Percentiles rank a stretch among this genome's conserved stretches.
Conservation (phyloP, 2,797 vertebrate genomes). For the Rhinoraja longicauda region DNA sequence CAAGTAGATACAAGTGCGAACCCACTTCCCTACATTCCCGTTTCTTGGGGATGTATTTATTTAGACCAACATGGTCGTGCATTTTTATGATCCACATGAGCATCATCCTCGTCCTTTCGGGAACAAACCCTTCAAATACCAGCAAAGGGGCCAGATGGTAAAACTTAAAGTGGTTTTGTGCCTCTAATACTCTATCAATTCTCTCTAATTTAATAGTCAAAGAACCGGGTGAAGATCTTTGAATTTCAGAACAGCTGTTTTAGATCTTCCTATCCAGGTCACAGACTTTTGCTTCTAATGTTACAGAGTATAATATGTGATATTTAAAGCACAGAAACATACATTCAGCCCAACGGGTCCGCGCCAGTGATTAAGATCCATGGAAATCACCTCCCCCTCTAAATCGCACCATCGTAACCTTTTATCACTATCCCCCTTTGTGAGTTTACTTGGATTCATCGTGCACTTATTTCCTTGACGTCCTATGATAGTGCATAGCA, state of each 20-base stretch:
- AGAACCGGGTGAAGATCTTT: not conserved
- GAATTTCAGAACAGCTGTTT: slow-evolving; percentile 1
- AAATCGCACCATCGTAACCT: not conserved
- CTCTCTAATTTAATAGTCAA: not conserved
- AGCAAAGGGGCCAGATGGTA: slow-evolving; percentile 10
- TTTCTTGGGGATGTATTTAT: too few species aligned
- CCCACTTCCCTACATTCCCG: too few species aligned
- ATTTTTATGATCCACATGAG: not conserved
- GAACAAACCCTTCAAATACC: not conserved
- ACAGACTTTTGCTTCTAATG: not conserved
- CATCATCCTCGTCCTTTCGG: not conserved
- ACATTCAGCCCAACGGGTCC: not conserved
- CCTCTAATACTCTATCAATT: not conserved
- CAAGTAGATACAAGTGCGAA: too few species aligned
- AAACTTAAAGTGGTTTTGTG: not conserved
- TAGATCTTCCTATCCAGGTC: not conserved
- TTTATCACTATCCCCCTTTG: not conserved
- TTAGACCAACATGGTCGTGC: not conserved
- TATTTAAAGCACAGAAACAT: not conserved
- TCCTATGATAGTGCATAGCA: not conserved
- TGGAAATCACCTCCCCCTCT: not conserved
- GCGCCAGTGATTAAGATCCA: not conserved
- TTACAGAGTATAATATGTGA: not conserved
- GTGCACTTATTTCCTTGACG: not conserved
- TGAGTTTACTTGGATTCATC: not conserved